Evolutionary conservation across 2,113 vertebrate genomes (phyloP), one percentile per base, ranked within the genome.

Genomic region (Anguilla japonica): DNA sequence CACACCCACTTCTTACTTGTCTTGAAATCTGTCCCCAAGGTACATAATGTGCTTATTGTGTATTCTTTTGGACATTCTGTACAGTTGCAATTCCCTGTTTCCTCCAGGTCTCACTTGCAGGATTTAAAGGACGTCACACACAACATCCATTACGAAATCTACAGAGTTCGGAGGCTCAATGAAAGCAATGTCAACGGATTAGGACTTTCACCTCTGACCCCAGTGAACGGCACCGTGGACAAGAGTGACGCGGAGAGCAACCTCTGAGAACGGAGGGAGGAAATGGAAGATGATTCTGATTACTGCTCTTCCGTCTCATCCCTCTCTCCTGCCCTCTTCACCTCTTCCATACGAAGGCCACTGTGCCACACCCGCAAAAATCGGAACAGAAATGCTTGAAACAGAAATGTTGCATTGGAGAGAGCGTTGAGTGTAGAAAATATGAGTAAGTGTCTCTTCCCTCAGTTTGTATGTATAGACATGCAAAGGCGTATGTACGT

Each of bases 121-220:
- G 98, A 99, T 92, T 96, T 99, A 92, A 99, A 99, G 93, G 98
- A 99, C 87, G 97, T 99, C 90, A 98, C 98, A 39, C 98, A 99
- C 93, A 96, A 97, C 11, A 95, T 99, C 90, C 97, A 98, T 92
- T 99, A 99, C 0, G 98, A 99, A 95, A 96, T 95, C 11, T 99
- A 99, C 88, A 95, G 98, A 0, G 93, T 98, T 22, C 90, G 86
- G 84, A 95, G 97, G 71, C 96, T 99, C 89, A 98, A 96, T 0
- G 95, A 97, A 93, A 97, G 96, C 95, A 97, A 95, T 87, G 90
- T 91, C 89, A 91, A 89, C 1, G 92, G 91, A 84, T 87, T 93
- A 84, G 92, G 88, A 34, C 90, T 91, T 88, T 90, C 92, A 63
- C 9, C 78, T 84, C 85, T 91, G 85, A 88, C 86, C 3, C 87